A percentile compares a stretch with the other conserved stretches of the same genome.
Evolutionary conservation across 2,888 invertebrate genomes (phyloP).

Genomic region (Boloria selene): DNA sequence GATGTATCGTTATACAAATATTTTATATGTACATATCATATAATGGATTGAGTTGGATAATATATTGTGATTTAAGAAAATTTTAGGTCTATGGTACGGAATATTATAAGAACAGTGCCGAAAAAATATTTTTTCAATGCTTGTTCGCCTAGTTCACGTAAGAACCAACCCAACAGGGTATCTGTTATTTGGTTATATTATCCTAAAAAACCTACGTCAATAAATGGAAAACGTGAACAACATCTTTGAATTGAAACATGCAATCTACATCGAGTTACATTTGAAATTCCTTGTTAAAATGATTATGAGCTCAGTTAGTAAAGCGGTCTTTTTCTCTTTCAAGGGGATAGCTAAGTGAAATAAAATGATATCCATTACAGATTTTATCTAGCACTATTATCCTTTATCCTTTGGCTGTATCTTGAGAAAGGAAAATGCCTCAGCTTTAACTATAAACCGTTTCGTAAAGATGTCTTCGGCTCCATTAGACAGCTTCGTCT

Average conservation of each 20-base stretch:
- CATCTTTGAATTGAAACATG: not conserved
- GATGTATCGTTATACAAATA: not conserved
- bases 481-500: slow-evolving; percentile 61
- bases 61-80: not conserved
- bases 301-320: slow-evolving; percentile 8
- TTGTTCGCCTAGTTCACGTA: too few species aligned
- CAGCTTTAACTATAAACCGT: slow-evolving; percentile 43
- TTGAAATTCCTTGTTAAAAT: slow-evolving; percentile 12
- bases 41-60: not conserved
- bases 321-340: slow-evolving; percentile 16
- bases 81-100: too few species aligned
- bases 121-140: too few species aligned
- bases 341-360: slow-evolving; percentile 30
- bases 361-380: slow-evolving; percentile 35
- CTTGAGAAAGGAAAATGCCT: slow-evolving; percentile 34
- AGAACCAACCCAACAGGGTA: too few species aligned
- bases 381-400: slow-evolving; percentile 38
- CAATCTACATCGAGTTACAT: not conserved
- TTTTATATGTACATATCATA: not conserved
- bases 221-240: too few species aligned
- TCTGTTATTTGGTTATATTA: too few species aligned
- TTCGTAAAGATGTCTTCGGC: slow-evolving; percentile 56
- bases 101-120: too few species aligned
- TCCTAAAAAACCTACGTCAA: too few species aligned
- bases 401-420: slow-evolving; percentile 38